Percentiles rank a stretch among this genome's conserved stretches.
Conservation (phyloP, 2,797 vertebrate species). For the Clarias pachynema region DNA sequence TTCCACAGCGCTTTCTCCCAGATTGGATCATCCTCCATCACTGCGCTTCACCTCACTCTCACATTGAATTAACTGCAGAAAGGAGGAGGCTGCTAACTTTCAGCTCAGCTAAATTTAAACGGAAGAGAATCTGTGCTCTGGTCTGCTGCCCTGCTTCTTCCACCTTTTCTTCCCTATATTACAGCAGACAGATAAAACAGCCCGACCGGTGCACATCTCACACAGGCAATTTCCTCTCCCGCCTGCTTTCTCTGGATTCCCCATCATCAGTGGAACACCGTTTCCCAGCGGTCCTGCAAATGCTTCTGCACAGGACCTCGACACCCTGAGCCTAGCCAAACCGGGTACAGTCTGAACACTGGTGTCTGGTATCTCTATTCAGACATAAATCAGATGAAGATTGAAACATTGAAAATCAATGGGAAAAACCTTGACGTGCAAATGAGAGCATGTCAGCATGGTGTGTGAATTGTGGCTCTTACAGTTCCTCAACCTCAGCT, state of each 20-base stretch:
- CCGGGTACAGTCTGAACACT: not conserved
- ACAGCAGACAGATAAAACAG: conserved; percentile 53
- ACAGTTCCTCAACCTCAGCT: not conserved
- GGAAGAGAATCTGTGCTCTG: conserved; percentile 57
- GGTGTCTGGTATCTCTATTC: not conserved
- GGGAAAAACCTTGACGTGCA: not conserved
- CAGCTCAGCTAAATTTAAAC: conserved; percentile 63
- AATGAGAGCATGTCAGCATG: not conserved
- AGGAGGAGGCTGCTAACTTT: conserved; percentile 55
- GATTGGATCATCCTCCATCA: conserved; percentile 35
- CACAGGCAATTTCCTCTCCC: conserved; percentile 52
- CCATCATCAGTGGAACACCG: conserved; percentile 35
- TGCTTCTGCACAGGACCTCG: not conserved
- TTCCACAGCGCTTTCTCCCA: conserved; percentile 46
- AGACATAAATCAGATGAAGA: not conserved
- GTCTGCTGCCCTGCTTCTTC: conserved; percentile 34
- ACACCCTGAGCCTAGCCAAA: not conserved
- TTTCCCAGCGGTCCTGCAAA: not conserved
- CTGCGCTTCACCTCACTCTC: conserved; percentile 61
- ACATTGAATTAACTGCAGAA: conserved; percentile 65
- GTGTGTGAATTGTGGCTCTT: not conserved
- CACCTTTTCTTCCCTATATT: conserved; percentile 29
- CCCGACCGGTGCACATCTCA: conserved; percentile 44
- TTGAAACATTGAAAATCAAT: not conserved
- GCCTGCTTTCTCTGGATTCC: conserved; percentile 48